These are phyloP conservation scores for Apeira syringaria DNA, from an alignment of 2,888 invertebrate species.

Conservation along the genomic window DNA sequence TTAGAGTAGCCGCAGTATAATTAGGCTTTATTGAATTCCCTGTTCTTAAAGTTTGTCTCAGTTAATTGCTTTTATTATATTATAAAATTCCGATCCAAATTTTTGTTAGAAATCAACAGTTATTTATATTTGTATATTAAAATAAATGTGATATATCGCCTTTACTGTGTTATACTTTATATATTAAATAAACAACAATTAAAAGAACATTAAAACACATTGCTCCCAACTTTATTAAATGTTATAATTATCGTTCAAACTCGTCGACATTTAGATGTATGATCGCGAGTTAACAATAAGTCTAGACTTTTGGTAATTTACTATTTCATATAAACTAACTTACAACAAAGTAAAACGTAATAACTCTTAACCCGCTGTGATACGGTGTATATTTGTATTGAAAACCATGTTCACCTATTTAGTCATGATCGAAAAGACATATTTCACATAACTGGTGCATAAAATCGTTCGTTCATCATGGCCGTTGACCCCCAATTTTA, in stretches of 20 bases:
- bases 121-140: too few species aligned
- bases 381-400: constrained; percentile 2
- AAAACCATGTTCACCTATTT: constrained; percentile 5
- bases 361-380: not conserved
- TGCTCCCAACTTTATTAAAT: too few species aligned
- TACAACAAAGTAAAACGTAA: not conserved
- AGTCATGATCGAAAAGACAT: constrained; percentile 38
- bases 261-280: constrained; percentile 6
- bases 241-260: too few species aligned
- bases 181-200: too few species aligned
- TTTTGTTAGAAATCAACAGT: too few species aligned
- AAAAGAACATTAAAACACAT: too few species aligned
- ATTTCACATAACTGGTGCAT: constrained; percentile 70
- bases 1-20: constrained; percentile 51
- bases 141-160: too few species aligned
- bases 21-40: constrained; percentile 56
- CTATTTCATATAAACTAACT: not conserved
- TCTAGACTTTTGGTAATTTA: constrained; percentile 38
- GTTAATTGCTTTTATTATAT: constrained; percentile 44
- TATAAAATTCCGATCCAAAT: too few species aligned
- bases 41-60: constrained; percentile 36
- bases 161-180: too few species aligned
- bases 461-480: constrained; percentile 55
- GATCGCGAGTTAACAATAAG: constrained; percentile 31
- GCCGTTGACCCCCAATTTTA: constrained; percentile 61